These are phyloP conservation scores for Lamellibrachia columna DNA, from an alignment of 2,888 invertebrate species.

Conservation along the genomic window DNA sequence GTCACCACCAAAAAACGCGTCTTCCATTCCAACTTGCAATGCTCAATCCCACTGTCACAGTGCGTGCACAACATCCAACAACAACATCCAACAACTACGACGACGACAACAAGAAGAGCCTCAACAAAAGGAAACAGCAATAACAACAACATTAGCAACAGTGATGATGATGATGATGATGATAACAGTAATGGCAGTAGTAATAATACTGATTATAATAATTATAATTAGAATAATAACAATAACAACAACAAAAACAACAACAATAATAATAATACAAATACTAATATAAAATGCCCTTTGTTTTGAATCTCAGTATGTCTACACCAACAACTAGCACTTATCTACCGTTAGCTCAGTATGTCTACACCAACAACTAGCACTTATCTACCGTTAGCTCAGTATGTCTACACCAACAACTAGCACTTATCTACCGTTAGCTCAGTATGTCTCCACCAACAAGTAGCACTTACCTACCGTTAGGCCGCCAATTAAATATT, in stretches of 20 bases:
- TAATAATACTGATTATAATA: not conserved
- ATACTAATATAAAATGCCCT: no score
- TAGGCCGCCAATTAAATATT: not conserved
- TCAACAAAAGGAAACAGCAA: no score
- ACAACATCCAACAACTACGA: no score
- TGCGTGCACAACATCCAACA: no score
- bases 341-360: not conserved
- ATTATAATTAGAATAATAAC: not conserved
- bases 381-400: not conserved
- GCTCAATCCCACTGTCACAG: no score
- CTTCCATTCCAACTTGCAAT: no score
- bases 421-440: not conserved
- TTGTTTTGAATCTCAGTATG: no score
- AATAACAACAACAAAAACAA: not conserved
- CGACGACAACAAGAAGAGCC: no score
- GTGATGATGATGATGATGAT: not conserved
- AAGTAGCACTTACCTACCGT: not conserved
- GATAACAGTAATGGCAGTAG: not conserved
- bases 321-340: not conserved
- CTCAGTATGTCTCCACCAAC: not conserved
- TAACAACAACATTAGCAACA: no score
- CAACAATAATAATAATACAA: not conserved
- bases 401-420: not conserved
- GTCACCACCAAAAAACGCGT: no score
- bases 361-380: not conserved